Evolutionary conservation across 1,140 invertebrate genomes (phyloP).

Genomic region (Zaprionus lachaisei): DNA sequence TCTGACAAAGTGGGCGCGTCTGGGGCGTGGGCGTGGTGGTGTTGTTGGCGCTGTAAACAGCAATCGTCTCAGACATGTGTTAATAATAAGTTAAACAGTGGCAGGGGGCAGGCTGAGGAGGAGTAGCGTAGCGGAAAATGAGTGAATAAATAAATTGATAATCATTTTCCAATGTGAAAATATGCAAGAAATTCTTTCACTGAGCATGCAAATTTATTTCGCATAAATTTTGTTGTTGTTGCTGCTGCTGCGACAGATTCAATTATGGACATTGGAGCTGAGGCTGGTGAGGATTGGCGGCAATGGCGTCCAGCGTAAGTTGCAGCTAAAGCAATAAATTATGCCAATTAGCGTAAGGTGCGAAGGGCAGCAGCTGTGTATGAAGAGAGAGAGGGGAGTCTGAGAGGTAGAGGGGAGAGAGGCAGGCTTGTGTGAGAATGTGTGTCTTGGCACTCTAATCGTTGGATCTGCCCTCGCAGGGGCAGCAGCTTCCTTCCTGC

Average conservation of each 20-base stretch:
- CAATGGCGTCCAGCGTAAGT: constrained; percentile 12
- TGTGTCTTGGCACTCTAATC: constrained; percentile 34
- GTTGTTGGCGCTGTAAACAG: constrained; percentile 17
- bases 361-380: constrained; percentile 31
- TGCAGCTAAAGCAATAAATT: constrained; percentile 70
- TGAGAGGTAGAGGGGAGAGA: background rate
- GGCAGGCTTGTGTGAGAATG: background rate
- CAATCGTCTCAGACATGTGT: constrained; percentile 39
- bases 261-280: constrained; percentile 47
- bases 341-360: constrained; percentile 67
- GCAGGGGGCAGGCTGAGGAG: background rate
- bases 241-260: constrained; percentile 40
- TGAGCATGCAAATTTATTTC: constrained; percentile 55
- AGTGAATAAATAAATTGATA: constrained; percentile 16
- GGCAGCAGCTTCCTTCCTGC: constrained; percentile 9
- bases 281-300: constrained; percentile 16
- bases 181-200: constrained; percentile 1
- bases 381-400: background rate
- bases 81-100: constrained; percentile 33
- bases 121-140: background rate
- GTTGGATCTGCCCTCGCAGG: constrained; percentile 4
- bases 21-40: constrained; percentile 9
- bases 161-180: constrained; percentile 32
- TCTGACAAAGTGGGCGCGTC: background rate
- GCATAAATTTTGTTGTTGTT: constrained; percentile 38